Evolutionary conservation across 64 coral and sea anemone species (phyloP), one percentile per base, ranked within the genome.

Genomic region (Actinia equina): DNA sequence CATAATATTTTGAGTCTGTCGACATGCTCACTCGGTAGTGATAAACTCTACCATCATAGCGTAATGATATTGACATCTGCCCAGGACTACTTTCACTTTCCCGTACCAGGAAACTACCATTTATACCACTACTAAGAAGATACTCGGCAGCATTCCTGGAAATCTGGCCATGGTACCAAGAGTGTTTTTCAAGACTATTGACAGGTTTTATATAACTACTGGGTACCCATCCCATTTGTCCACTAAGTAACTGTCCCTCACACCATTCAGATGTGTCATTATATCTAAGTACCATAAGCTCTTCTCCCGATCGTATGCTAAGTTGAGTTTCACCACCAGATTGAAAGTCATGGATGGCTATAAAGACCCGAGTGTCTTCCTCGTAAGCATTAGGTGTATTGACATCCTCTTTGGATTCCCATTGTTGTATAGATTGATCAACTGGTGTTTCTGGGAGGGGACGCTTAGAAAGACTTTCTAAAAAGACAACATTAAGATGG

Each of bases 21-120:
- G 88, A 84, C 77, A 80, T 86, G 87, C 93, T 99, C 46, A 99
- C 88, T 81, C 97, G 88, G 76, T 99, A 99, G 76, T 99, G 97
- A 80, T 99, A 99, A 16, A 99, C 97, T 3, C 97, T 88, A 6
- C 91, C 94, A 88, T 99, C 97, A 91, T 92, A 99, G 15, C 97
- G 93, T 51, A 99, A 62, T 45, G 97, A 99, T 70, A 99, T 95
- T 25, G 97, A 99, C 81, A 94, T 87, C n/a, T 99, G 97, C 63
- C 93, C 97, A 19, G 97, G 93, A 63, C 91, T 99, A 67, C 93
- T 93, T 91, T 99, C 97, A 87, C 97, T 99, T 86, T 95, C 97
- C 37, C 97, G 85, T 23, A 99, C 93, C 41, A 99, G 86, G 86
- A 99, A 99, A 83, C 97, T 99, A 8, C 97, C 97, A 95, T 99